Evolutionary conservation across 2,797 vertebrate genomes (phyloP).

Genomic region (Eulemur coronatus): DNA sequence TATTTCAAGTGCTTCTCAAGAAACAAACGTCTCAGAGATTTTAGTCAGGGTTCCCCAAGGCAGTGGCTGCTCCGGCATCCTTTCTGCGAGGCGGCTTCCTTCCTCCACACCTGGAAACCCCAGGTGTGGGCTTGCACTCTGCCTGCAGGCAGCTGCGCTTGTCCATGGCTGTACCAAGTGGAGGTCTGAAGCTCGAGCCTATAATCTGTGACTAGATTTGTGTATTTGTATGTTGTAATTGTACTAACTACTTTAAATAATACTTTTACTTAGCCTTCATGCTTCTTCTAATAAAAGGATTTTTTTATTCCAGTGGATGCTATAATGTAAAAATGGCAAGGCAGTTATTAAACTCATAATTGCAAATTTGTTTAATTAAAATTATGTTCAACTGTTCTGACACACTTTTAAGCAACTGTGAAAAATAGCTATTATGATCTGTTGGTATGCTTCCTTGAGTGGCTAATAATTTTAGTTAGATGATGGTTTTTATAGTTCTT

Average conservation of each 20-base stretch:
- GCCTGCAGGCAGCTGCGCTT: not conserved
- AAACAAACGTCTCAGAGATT: not conserved
- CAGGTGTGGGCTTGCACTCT: not conserved
- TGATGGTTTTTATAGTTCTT: slow-evolving; percentile 9
- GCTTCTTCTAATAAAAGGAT: not conserved
- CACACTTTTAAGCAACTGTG: slow-evolving; percentile 27
- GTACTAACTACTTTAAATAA: not conserved
- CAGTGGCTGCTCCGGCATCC: not conserved
- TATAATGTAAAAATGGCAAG: not conserved
- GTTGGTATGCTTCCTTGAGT: slow-evolving; percentile 14
- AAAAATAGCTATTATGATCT: slow-evolving; percentile 44
- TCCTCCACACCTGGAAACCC: not conserved
- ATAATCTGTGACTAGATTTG: not conserved
- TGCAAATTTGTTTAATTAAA: slow-evolving; percentile 59
- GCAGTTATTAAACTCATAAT: slow-evolving; percentile 8
- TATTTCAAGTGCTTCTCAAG: not conserved
- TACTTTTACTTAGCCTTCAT: not conserved
- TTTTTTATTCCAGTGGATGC: not conserved
- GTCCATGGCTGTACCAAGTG: not conserved
- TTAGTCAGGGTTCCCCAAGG: not conserved
- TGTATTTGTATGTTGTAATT: not conserved
- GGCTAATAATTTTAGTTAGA: slow-evolving; percentile 41
- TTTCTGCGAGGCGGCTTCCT: not conserved
- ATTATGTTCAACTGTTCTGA: slow-evolving; percentile 3
- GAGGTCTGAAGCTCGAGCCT: not conserved